Conservation (phyloP, 2,888 invertebrate genomes). For the Parapristionchus giblindavisi region DNA sequence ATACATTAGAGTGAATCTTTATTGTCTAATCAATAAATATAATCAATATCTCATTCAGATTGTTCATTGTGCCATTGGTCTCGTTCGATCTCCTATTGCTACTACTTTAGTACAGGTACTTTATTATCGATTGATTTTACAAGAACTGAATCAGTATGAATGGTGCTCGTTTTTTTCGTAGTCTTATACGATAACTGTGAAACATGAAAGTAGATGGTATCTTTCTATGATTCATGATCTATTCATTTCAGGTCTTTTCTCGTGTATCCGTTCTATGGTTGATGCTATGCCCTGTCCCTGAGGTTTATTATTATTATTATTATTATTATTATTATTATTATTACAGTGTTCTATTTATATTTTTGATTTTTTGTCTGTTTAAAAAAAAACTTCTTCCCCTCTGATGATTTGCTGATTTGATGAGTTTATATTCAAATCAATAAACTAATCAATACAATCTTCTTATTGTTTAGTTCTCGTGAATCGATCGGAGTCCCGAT, state of each 20-base stretch:
- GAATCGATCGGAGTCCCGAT: constrained; percentile 80
- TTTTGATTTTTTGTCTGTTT: neutral
- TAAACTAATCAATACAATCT: too few relatives aligned
- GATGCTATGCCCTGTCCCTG: constrained; percentile 80
- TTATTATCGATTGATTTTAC: too few relatives aligned
- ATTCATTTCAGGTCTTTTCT: constrained; percentile 80
- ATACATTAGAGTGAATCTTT: neutral
- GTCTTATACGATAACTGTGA: too few relatives aligned
- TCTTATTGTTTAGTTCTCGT: constrained; percentile 79
- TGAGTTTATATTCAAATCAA: too few relatives aligned
- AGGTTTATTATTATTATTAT: too few relatives aligned
- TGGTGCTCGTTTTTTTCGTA: too few relatives aligned
- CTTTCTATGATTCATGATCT: neutral
- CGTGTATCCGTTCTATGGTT: constrained; percentile 88
- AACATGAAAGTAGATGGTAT: neutral
- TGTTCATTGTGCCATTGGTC: constrained; percentile 81
- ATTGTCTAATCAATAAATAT: neutral
- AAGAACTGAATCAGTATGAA: too few relatives aligned
- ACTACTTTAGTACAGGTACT: constrained; percentile 87
- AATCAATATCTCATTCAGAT: constrained; percentile 75
- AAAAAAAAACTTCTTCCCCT: too few relatives aligned
- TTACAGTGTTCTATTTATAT: neutral
- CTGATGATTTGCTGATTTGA: too few relatives aligned
- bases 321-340: too few relatives aligned
- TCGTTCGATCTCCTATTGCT: constrained; percentile 85